These are phyloP conservation scores for human (Homo sapiens) DNA, from an alignment of 2,113 vertebrate genomes.

Conservation along the genomic window GRCh38 chr5:167602001-167602500, in stretches of 20 bases:
- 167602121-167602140: neutral
- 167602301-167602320: slow-evolving; percentile 44
- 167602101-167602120: neutral
- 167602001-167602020: no score
- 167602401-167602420: slow-evolving; percentile 57
- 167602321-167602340: neutral
- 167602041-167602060: neutral
- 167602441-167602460: slow-evolving; percentile 66
- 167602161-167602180: neutral
- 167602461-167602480: slow-evolving; percentile 68
- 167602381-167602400: slow-evolving; percentile 38
- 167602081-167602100: neutral
- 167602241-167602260: slow-evolving; percentile 20
- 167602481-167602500: slow-evolving; percentile 70
- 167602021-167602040: neutral
- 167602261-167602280: slow-evolving; percentile 47
- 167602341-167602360: slow-evolving; percentile 60
- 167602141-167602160: neutral
- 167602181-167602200: neutral
- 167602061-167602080: neutral
- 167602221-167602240: slow-evolving; percentile 60
- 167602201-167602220: slow-evolving; percentile 30
- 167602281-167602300: slow-evolving; percentile 41
- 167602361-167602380: slow-evolving; percentile 39
- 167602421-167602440: slow-evolving; percentile 74